Conservation (phyloP, 2,113 vertebrate genomes). For the Trochalopteron elliotii region DNA sequence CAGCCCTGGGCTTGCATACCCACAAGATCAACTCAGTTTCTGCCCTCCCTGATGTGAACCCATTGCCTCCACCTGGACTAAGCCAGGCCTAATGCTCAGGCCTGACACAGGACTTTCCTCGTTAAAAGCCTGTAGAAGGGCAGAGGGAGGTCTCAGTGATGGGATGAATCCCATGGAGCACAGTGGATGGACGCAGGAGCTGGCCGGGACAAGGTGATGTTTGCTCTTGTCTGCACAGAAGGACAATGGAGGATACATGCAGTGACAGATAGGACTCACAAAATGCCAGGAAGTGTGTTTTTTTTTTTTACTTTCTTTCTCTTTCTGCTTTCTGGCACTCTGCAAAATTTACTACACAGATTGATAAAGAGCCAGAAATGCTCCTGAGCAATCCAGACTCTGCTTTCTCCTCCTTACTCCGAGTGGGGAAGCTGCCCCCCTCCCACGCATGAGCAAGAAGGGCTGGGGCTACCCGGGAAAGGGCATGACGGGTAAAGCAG, state of each 20-base stretch:
- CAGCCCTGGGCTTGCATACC: background rate
- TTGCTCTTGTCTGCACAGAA: background rate
- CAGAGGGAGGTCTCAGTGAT: background rate
- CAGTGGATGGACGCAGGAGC: background rate
- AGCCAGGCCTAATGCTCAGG: too few species aligned
- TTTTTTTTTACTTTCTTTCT: background rate
- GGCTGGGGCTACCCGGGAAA: conserved; percentile 46
- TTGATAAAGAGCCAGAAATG: conserved; percentile 34
- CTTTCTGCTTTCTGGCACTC: background rate
- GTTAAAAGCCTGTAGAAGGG: background rate
- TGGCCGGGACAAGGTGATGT: background rate
- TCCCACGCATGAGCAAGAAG: conserved; percentile 64
- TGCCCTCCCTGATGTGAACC: background rate
- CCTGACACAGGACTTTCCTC: background rate
- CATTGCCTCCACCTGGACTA: background rate
- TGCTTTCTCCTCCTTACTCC: conserved; percentile 11
- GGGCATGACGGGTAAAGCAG: conserved; percentile 59
- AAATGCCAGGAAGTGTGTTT: background rate
- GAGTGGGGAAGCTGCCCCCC: conserved; percentile 47
- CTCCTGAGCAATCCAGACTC: background rate
- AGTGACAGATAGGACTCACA: background rate
- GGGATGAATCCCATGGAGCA: background rate
- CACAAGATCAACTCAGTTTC: background rate
- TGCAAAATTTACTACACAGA: background rate
- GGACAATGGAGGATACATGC: background rate